phyloP scores from a whole-genome alignment of 2,888 invertebrate species.

The Liopterus haemorrhoidalis region DNA sequence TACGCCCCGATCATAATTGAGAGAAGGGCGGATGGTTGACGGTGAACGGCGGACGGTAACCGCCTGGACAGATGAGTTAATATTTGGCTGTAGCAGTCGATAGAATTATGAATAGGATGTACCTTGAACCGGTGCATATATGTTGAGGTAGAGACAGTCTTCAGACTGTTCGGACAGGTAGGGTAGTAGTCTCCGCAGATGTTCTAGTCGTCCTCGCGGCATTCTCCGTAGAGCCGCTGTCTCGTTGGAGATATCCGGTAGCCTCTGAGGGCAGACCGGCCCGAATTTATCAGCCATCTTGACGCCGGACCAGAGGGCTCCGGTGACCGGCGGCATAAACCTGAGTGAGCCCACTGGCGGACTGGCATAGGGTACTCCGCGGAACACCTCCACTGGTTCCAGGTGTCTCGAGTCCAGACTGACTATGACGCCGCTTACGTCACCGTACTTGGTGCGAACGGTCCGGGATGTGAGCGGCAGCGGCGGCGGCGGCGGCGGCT shows the following conservation, averaged over 20 bases:
- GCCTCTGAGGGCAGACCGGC: constrained; percentile 87
- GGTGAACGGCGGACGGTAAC: too few relatives aligned
- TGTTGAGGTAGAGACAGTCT: constrained; percentile 94
- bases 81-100: constrained; percentile 8
- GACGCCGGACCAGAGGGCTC: constrained; percentile 86
- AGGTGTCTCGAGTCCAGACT: constrained; percentile 70
- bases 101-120: constrained; percentile 30
- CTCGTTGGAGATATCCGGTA: constrained; percentile 80
- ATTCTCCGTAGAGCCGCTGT: constrained; percentile 76
- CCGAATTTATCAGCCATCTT: constrained; percentile 81
- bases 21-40: too few relatives aligned
- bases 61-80: not conserved
- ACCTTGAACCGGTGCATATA: constrained; percentile 95
- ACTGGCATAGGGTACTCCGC: constrained; percentile 91
- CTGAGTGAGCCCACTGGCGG: constrained; percentile 82
- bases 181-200: constrained; percentile 80
- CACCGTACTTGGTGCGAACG: constrained; percentile 82
- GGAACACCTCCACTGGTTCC: constrained; percentile 86
- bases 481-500: constrained; percentile 34
- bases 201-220: constrained; percentile 83
- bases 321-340: constrained; percentile 94
- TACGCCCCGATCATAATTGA: too few relatives aligned
- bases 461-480: constrained; percentile 69
- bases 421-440: constrained; percentile 77
- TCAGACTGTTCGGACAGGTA: constrained; percentile 88